A percentile compares a stretch with the other conserved stretches of the same genome.
These are phyloP conservation scores for Lontra canadensis DNA, from an alignment of 2,113 vertebrate species.

Conservation along the genomic window DNA sequence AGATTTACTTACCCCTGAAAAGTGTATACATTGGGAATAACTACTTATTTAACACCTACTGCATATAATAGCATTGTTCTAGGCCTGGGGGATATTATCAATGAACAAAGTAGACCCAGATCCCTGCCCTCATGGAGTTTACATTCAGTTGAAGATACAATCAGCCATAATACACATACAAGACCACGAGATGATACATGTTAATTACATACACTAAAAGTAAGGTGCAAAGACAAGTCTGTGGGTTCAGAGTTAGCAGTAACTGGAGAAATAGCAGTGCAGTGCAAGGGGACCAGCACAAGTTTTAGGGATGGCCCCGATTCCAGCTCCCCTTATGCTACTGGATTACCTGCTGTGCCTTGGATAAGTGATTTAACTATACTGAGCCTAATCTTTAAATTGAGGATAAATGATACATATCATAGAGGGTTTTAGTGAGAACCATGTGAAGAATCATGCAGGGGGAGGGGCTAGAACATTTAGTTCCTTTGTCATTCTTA, in stretches of 20 bases:
- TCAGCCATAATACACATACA: background rate
- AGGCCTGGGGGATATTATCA: background rate
- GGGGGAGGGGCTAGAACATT: background rate
- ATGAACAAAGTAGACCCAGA: constrained; percentile 16
- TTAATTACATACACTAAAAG: background rate
- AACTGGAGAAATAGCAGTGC: background rate
- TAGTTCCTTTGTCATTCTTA: constrained; percentile 14
- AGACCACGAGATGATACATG: background rate
- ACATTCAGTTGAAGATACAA: background rate
- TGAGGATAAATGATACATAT: background rate
- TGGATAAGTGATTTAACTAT: constrained; percentile 21
- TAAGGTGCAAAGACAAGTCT: background rate
- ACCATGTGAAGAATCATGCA: background rate
- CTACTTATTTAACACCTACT: background rate
- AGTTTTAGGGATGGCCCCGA: background rate
- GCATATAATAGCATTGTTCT: background rate
- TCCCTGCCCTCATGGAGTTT: background rate
- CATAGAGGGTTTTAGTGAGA: background rate
- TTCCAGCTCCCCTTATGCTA: background rate
- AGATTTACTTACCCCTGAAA: background rate
- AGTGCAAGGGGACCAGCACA: background rate
- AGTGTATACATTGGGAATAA: background rate
- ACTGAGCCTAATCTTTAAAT: constrained; percentile 16
- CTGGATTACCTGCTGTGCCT: background rate
- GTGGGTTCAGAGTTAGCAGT: background rate